These are phyloP conservation scores for Colletes collaris DNA, from an alignment of 2,888 invertebrate species.

Conservation along the genomic window DNA sequence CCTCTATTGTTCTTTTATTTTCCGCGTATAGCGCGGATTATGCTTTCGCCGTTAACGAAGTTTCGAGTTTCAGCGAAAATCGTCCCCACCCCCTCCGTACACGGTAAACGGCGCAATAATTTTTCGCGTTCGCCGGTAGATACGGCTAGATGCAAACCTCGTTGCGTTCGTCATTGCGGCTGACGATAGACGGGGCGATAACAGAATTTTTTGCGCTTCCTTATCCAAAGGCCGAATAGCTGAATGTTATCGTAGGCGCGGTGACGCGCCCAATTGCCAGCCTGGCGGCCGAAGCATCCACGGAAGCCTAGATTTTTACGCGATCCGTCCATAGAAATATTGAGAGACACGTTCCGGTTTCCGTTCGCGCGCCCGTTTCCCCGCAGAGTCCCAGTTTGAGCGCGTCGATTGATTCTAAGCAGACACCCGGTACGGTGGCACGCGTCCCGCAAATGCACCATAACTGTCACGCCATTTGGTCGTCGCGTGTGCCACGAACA, in stretches of 20 bases:
- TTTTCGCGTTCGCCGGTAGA: neutral
- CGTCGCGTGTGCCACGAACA: constrained; percentile 56
- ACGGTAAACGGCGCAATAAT: neutral
- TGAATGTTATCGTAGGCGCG: constrained; percentile 73
- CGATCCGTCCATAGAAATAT: no score
- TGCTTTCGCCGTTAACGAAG: neutral
- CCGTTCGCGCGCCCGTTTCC: constrained; percentile 2
- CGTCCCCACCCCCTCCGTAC: no score
- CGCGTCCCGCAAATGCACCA: constrained; percentile 68
- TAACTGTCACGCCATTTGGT: constrained; percentile 69
- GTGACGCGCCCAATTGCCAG: constrained; percentile 66
- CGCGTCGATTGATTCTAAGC: constrained; percentile 58
- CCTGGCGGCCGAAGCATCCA: neutral
- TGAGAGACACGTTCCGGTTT: no score
- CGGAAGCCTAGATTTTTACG: no score
- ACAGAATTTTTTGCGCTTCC: constrained; percentile 69
- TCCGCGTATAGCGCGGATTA: neutral
- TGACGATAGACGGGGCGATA: constrained; percentile 72
- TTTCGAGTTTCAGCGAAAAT: neutral
- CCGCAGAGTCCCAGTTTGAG: constrained; percentile 15
- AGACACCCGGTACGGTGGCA: constrained; percentile 66
- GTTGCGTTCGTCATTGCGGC: constrained; percentile 17
- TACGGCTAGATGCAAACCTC: constrained; percentile 7
- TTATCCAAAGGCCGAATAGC: constrained; percentile 76
- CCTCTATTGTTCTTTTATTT: neutral